phyloP scores from a whole-genome alignment of 2,888 invertebrate genomes.

The Idaea straminata region DNA sequence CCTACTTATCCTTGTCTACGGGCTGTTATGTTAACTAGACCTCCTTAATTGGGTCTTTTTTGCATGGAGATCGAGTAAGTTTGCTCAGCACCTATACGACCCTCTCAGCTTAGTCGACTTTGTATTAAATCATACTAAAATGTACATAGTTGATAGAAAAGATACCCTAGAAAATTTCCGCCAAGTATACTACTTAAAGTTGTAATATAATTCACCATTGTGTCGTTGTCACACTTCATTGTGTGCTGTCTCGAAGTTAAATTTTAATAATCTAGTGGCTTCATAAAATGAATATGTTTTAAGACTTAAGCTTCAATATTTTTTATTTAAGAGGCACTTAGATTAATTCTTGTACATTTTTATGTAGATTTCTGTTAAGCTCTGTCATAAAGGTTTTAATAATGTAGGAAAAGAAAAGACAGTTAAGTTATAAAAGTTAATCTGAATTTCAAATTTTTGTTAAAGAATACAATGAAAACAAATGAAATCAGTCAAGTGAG shows the following conservation, averaged over 20 bases:
- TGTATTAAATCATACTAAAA: too few relatives aligned
- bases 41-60: too few relatives aligned
- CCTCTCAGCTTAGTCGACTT: too few relatives aligned
- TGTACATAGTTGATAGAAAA: too few relatives aligned
- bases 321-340: conserved; percentile 1
- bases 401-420: neutral
- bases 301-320: neutral
- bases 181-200: too few relatives aligned
- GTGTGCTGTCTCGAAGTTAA: neutral
- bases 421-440: conserved; percentile 7
- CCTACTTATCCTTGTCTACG: too few relatives aligned
- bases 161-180: too few relatives aligned
- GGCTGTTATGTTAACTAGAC: neutral
- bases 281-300: neutral
- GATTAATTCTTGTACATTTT: neutral
- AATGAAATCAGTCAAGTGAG: conserved; percentile 4
- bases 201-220: too few relatives aligned
- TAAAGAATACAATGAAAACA: neutral
- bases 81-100: too few relatives aligned
- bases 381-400: neutral
- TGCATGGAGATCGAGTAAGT: too few relatives aligned
- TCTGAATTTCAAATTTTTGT: conserved; percentile 6
- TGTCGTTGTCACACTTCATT: neutral
- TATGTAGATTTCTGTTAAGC: neutral
- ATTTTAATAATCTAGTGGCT: neutral